Evolutionary conservation across 2,797 vertebrate species (phyloP).

Genomic region (Morelia viridis): DNA sequence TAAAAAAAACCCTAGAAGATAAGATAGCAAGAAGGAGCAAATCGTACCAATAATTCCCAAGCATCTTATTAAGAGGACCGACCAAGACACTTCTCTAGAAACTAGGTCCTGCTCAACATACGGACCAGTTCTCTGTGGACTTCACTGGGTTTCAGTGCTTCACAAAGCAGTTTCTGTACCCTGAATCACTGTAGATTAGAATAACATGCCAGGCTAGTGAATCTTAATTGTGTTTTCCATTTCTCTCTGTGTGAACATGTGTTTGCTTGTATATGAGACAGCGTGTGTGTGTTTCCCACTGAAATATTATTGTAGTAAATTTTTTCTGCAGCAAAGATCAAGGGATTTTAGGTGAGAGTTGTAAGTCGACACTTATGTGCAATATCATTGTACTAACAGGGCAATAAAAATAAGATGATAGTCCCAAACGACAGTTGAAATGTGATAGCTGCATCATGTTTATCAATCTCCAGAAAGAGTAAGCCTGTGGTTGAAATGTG

Average conservation of each 20-base stretch:
- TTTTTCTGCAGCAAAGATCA: constrained; percentile 13
- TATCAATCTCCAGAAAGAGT: constrained; percentile 41
- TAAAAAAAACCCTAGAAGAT: background rate
- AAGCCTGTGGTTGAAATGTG: background rate
- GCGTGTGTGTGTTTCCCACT: background rate
- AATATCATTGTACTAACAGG: constrained; percentile 18
- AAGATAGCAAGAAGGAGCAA: background rate
- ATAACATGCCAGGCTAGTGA: background rate
- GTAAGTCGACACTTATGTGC: background rate
- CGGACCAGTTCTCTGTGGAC: background rate
- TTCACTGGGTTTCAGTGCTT: background rate
- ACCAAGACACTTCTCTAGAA: background rate
- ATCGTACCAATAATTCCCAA: too few species aligned
- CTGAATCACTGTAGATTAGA: background rate
- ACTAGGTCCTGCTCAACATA: background rate
- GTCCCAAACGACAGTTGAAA: background rate
- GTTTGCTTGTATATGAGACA: background rate
- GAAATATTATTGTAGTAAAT: background rate
- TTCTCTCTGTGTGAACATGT: background rate
- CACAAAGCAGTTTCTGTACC: background rate
- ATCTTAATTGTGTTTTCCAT: background rate
- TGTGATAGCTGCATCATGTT: background rate
- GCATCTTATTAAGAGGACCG: background rate
- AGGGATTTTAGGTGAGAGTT: constrained; percentile 16
- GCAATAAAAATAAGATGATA: constrained; percentile 28